Evolutionary conservation across 1,140 invertebrate species (phyloP).

Genomic region (honey bee (Apis mellifera)): DNA sequence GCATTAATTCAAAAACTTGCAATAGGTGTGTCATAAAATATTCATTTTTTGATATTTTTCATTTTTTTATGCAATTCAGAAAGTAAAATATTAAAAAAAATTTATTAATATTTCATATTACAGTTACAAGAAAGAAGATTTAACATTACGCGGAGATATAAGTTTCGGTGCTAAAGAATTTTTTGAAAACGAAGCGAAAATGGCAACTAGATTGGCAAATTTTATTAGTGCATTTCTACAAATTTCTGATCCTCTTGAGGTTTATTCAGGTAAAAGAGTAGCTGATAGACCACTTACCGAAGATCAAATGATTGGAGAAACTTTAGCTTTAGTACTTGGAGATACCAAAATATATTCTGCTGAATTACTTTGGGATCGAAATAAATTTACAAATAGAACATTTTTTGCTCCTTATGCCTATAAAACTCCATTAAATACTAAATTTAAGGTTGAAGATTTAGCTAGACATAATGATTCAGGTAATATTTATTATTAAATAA

Average conservation of each 20-base stretch:
- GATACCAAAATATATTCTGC: conserved; percentile 95
- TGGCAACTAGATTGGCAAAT: conserved; percentile 96
- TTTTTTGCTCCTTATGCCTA: conserved; percentile 97
- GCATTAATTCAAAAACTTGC: conserved; percentile 88
- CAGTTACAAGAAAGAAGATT: conserved; percentile 87
- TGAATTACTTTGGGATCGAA: conserved; percentile 96
- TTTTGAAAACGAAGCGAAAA: conserved; percentile 97
- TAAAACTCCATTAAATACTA: conserved; percentile 91
- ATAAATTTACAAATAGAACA: conserved; percentile 96
- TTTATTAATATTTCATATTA: conserved; percentile 50
- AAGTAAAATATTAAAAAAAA: background rate
- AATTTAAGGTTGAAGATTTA: conserved; percentile 94
- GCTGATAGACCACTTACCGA: conserved; percentile 94
- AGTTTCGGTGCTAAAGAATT: conserved; percentile 92
- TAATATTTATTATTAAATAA: conserved; percentile 66
- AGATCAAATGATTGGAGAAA: conserved; percentile 97
- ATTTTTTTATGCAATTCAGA: background rate
- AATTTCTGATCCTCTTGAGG: conserved; percentile 95
- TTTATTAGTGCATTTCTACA: conserved; percentile 97
- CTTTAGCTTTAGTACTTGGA: conserved; percentile 93
- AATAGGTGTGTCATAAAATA: conserved; percentile 79
- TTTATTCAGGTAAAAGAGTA: conserved; percentile 95
- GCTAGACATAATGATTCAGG: conserved; percentile 89
- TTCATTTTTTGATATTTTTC: conserved; percentile 6
- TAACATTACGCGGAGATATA: conserved; percentile 91